Evolutionary conservation across 1,140 invertebrate species (phyloP), one percentile per base, ranked within the genome.

Genomic region (Tetramorium simillimum): DNA sequence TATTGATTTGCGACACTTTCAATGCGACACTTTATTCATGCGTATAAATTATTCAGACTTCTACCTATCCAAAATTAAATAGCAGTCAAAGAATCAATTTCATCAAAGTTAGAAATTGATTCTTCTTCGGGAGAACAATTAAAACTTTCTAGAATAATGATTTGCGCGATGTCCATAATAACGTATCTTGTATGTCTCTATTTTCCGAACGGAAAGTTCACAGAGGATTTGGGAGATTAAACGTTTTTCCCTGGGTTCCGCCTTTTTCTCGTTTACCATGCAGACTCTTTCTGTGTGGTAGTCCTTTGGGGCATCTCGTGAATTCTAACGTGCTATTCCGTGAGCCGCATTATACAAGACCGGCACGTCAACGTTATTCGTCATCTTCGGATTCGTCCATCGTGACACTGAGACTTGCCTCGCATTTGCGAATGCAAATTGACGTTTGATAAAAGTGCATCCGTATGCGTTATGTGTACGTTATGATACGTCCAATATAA

Each of bases 361-460:
- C 51, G 37, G 58, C 73, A 85, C 72, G 73, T 85, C 73, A 80
- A 46, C 46, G 58, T 80, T 51, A 78, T 85, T 62, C 72, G 73
- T 85, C 82, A 85, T 85, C 77, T 85, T 46, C 46, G 63, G 43
- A 60, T 60, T 58, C 33, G 51, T 33, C n/a, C 10, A 43, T 60
- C 58, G 37, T 40, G 21, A 5, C 37, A 81, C 63, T 46, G 58
- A 12, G 53, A 70, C 37, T 70, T 24, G 7, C 65, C 14, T 72
- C 2, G n/a, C 62, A 51, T 53, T 65, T 28, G 33, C 33, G 65
- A 69, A 43, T 10, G 49, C 49, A 81, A 56, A 81, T 81, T 81
- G 78, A 81, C 40, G 24, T 81, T 81, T 81, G 53, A 81, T 81
- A 81, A 72, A 70, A 81, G n/a, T 51, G 46, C 56, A 53, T 37